Base-by-base conservation (phyloP, 2,113 vertebrate genomes). In the Macrotus californicus region DNA sequence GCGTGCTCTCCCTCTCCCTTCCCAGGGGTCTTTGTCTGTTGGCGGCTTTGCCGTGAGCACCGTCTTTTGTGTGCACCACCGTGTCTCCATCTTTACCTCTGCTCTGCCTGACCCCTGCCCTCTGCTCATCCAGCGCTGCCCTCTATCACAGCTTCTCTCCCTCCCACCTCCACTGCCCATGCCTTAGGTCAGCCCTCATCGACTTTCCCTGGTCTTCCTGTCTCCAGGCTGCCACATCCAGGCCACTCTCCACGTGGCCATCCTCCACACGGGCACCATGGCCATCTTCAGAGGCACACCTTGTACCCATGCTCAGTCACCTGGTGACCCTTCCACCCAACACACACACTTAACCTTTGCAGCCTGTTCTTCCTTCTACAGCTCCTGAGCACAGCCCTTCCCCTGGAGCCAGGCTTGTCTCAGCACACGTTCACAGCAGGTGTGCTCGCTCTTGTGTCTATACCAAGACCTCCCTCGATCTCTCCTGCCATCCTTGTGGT, bases 131-230 rank as follows among this genome's bases (percentile, higher is more conserved):
- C 81, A 93, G 43, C 43, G 52, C 50, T 81, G 73, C 39, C 72
- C n/a, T 87, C 29, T 93, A 29, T 95, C 77, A 36, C 22, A 72
- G 85, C 87, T 94, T 72, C 56, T 81, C 34, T 89, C 76, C 73
- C 66, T 43, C 46, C 14, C 18, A 29, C 86, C 59, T 94, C 46
- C 64, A 59, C 52, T 76, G 36, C 64, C 67, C 69, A 61, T 72
- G 24, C 31, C 72, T 39, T 66, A 64, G 64, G 72, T 96, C 83
- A 73, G 34, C 56, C 61, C 54, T 94, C 43, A 88, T 34, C 0
- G 0, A 36, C 77, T 95, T 81, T 83, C 36, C 66, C 19, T 94
- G 79, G n/a, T 93, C 46, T 87, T 66, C 87, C 76, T 92, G 46
- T n/a, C 52, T 82, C 26, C 19, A 61, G 46, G 75, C n/a, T 67